phyloP scores from a whole-genome alignment of 2,888 invertebrate genomes.

The Toxonevra muliebris region DNA sequence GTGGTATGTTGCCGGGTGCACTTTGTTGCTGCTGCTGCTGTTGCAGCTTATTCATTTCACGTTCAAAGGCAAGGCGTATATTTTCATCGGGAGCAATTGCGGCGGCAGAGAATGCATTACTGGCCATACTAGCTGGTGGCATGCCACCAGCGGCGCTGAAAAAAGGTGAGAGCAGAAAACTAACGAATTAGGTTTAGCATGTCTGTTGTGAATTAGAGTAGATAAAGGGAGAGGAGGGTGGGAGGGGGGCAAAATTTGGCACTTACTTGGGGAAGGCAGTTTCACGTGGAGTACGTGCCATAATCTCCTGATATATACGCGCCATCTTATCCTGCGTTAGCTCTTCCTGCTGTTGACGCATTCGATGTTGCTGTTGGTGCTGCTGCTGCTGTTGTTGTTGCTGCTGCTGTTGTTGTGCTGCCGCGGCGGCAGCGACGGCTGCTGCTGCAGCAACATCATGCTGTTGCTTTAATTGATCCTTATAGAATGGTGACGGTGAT shows the following conservation, averaged over 20 bases:
- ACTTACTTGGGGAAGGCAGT: slow-evolving; percentile 82
- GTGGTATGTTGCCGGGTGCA: slow-evolving; percentile 69
- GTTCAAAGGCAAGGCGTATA: slow-evolving; percentile 86
- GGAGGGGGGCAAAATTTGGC: slow-evolving; percentile 10
- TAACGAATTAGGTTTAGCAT: slow-evolving; percentile 60
- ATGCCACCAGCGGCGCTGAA: slow-evolving; percentile 70
- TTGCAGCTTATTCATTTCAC: slow-evolving; percentile 89
- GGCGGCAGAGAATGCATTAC: slow-evolving; percentile 50
- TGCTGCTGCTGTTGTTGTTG: slow-evolving; percentile 53
- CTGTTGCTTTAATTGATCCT: slow-evolving; percentile 66
- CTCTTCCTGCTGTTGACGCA: slow-evolving; percentile 69
- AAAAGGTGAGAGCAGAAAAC: slow-evolving; percentile 86
- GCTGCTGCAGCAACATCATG: slow-evolving; percentile 40
- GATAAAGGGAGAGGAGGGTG: background rate
- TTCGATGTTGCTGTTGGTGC: slow-evolving; percentile 48
- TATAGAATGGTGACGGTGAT: slow-evolving; percentile 83
- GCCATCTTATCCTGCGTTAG: slow-evolving; percentile 96
- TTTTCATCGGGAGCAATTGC: slow-evolving; percentile 77
- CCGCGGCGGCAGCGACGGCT: slow-evolving; percentile 60
- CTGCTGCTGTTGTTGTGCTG: slow-evolving; percentile 63
- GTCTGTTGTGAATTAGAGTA: slow-evolving; percentile 22
- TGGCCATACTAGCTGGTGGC: slow-evolving; percentile 56
- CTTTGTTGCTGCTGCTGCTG: slow-evolving; percentile 66
- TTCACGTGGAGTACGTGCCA: slow-evolving; percentile 83
- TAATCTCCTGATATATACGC: slow-evolving; percentile 93